Evolutionary conservation across 2,888 invertebrate genomes (phyloP).

Genomic region (Apomyelois bistriatella): DNA sequence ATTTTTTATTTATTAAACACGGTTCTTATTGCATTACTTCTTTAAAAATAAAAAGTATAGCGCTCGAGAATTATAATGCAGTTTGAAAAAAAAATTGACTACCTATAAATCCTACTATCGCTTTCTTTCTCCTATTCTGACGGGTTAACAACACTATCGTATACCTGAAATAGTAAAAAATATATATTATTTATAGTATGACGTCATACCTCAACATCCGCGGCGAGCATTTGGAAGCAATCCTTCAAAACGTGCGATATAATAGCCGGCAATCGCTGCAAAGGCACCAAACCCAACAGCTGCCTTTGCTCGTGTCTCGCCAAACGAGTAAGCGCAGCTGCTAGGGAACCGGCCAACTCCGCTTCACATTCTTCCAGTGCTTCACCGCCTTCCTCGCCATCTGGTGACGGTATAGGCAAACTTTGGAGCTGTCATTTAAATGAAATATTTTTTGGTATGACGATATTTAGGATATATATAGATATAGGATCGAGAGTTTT

Average conservation of each 20-base stretch:
- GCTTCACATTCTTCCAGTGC: constrained; percentile 62
- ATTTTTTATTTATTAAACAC: no score
- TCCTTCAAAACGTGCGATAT: constrained; percentile 91
- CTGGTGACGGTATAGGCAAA: constrained; percentile 25
- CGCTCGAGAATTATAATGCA: no score
- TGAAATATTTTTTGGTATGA: no score
- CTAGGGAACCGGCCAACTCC: constrained; percentile 81
- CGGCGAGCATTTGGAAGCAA: constrained; percentile 90
- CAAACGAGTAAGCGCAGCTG: constrained; percentile 90
- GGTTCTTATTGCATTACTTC: no score
- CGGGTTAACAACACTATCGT: no score
- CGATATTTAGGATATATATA: no score
- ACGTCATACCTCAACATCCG: constrained; percentile 88
- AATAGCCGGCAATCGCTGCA: constrained; percentile 89
- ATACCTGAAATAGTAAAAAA: no score
- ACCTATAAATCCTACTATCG: no score
- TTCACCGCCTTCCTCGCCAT: constrained; percentile 52
- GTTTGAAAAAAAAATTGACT: no score
- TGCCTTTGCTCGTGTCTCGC: constrained; percentile 93
- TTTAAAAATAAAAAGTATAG: no score
- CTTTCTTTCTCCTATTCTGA: no score
- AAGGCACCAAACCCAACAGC: constrained; percentile 91
- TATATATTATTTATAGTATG: neutral
- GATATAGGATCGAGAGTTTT: no score
- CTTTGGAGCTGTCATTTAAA: neutral